phyloP scores from a whole-genome alignment of 2,113 vertebrate genomes.

The Melanerpes formicivorus region DNA sequence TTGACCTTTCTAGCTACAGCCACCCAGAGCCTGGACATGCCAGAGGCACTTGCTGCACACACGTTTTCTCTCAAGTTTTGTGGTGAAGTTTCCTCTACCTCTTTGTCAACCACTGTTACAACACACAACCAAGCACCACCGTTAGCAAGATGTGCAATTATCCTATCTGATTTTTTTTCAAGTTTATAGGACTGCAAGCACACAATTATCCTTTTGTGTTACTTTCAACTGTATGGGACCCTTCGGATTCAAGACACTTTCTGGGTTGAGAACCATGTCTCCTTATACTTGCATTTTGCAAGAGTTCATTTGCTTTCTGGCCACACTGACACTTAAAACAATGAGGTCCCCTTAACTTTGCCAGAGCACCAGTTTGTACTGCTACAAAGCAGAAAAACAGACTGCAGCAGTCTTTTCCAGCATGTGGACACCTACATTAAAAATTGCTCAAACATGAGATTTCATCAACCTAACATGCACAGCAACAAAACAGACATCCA shows the following conservation, averaged over 20 bases:
- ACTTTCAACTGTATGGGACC: background rate
- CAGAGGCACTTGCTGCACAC: background rate
- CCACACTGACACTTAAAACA: background rate
- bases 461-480: conserved; percentile 54
- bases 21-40: background rate
- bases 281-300: background rate
- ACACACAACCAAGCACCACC: background rate
- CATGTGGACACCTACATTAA: background rate
- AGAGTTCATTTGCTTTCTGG: background rate
- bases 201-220: background rate
- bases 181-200: background rate
- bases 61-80: background rate
- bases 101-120: conserved; percentile 63
- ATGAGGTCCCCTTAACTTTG: background rate
- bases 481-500: conserved; percentile 58
- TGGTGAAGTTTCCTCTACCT: conserved; percentile 23
- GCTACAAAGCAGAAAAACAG: background rate
- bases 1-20: background rate
- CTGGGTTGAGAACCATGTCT: background rate
- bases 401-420: background rate
- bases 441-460: conserved; percentile 51
- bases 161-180: background rate
- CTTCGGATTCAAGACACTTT: background rate
- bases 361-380: background rate
- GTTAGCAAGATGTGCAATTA: conserved; percentile 30